A percentile compares a stretch with the other conserved stretches of the same genome.
Evolutionary conservation across 2,888 invertebrate genomes (phyloP).

Genomic region (Pheosia gnoma): DNA sequence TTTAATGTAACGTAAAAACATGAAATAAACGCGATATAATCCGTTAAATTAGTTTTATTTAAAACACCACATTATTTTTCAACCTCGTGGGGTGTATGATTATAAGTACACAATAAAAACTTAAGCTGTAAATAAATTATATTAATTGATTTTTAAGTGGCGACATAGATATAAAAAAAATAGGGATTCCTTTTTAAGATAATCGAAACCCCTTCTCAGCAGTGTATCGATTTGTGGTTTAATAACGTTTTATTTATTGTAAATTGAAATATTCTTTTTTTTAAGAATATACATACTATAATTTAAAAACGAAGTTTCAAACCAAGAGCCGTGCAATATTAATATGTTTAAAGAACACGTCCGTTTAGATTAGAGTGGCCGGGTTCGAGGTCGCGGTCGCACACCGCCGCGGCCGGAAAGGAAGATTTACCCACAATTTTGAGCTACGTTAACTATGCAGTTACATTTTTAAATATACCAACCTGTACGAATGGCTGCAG

Average conservation of each 20-base stretch:
- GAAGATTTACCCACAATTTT: slow-evolving; percentile 64
- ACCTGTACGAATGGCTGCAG: slow-evolving; percentile 11
- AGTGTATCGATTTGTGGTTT: too few relatives aligned
- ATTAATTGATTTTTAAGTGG: too few relatives aligned
- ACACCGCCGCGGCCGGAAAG: slow-evolving; percentile 68
- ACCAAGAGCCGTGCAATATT: slow-evolving; percentile 43
- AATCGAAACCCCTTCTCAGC: too few relatives aligned
- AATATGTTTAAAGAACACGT: slow-evolving; percentile 51
- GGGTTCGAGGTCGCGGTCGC: slow-evolving; percentile 38
- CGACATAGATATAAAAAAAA: too few relatives aligned
- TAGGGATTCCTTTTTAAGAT: too few relatives aligned
- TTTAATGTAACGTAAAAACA: too few relatives aligned
- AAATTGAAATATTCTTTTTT: neutral
- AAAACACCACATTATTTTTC: too few relatives aligned
- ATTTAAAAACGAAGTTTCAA: slow-evolving; percentile 36
- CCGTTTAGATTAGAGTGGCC: slow-evolving; percentile 56
- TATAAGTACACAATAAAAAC: too few relatives aligned
- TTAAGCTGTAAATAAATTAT: too few relatives aligned
- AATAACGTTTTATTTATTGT: neutral
- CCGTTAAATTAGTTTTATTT: too few relatives aligned
- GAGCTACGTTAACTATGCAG: slow-evolving; percentile 57
- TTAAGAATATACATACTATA: slow-evolving; percentile 20
- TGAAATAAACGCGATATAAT: too few relatives aligned
- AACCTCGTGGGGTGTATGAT: too few relatives aligned
- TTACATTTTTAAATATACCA: slow-evolving; percentile 52